Conservation (phyloP, 2,113 vertebrate species). For the Ctenodactylus gundi region DNA sequence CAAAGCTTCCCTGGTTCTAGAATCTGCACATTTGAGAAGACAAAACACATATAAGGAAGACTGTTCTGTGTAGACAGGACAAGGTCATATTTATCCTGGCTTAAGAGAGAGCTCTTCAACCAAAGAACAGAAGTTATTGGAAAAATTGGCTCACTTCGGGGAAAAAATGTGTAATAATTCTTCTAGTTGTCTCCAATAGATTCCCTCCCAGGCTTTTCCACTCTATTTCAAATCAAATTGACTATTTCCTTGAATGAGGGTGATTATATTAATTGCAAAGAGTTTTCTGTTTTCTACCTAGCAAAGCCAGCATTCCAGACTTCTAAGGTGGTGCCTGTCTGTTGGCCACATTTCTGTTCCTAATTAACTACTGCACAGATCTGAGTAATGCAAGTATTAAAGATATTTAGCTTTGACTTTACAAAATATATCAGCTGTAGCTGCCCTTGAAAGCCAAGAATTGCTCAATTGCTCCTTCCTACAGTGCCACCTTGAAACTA, state of each 20-base stretch:
- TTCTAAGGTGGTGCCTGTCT: slow-evolving; percentile 53
- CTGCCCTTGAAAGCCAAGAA: background rate
- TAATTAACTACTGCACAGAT: slow-evolving; percentile 54
- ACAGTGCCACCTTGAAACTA: slow-evolving; percentile 42
- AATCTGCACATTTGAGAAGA: background rate
- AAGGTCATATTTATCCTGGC: background rate
- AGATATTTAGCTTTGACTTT: slow-evolving; percentile 3
- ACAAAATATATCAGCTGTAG: background rate
- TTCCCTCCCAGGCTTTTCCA: slow-evolving; percentile 49
- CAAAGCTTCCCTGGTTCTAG: background rate
- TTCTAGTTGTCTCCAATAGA: slow-evolving; percentile 42
- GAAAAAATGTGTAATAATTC: background rate
- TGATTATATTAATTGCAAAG: slow-evolving; percentile 60
- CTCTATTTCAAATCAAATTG: slow-evolving; percentile 63
- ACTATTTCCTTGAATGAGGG: slow-evolving; percentile 52
- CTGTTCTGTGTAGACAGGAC: accelerated
- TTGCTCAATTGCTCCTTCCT: background rate
- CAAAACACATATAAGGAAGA: background rate
- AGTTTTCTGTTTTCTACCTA: slow-evolving; percentile 56
- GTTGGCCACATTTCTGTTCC: slow-evolving; percentile 13
- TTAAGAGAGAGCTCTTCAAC: background rate
- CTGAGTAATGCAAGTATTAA: background rate
- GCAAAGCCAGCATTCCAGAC: background rate
- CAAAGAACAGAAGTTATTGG: background rate
- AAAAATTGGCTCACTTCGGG: background rate